A percentile compares a stretch with the other conserved stretches of the same genome.
Evolutionary conservation across 2,113 vertebrate genomes (phyloP).

Genomic region (Psephotus haematonotus): DNA sequence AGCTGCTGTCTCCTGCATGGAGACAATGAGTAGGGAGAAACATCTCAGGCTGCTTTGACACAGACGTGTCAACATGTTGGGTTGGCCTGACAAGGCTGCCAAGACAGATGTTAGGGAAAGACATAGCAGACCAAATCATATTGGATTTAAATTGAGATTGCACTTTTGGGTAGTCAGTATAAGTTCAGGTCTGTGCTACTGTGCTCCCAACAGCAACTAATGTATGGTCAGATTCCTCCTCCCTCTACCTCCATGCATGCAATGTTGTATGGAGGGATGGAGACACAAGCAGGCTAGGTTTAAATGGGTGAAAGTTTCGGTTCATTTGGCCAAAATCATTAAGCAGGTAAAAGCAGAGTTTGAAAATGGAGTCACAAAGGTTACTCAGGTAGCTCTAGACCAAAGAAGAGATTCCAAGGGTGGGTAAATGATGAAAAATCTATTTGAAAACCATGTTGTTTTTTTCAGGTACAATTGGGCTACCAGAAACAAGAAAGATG

Average conservation of each 20-base stretch:
- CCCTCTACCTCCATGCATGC: neutral
- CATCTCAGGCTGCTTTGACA: neutral
- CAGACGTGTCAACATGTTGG: neutral
- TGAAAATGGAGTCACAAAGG: neutral
- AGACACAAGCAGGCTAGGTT: neutral
- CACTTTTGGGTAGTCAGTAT: neutral
- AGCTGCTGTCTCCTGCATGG: neutral
- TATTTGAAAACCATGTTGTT: rapidly evolving
- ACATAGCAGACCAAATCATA: neutral
- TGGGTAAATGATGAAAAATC: neutral
- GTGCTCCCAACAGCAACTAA: neutral
- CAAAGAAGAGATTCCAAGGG: neutral
- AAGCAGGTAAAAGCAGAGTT: neutral
- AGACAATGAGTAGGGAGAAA: neutral
- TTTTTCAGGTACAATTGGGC: neutral
- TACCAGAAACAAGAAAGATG: neutral
- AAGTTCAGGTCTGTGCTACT: neutral
- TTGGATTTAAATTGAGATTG: neutral
- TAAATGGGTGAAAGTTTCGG: neutral
- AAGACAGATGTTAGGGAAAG: neutral
- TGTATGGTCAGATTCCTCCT: neutral
- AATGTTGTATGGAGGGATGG: neutral
- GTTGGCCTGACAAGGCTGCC: neutral
- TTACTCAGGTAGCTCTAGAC: neutral
- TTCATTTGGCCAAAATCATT: neutral